Conservation (phyloP, 2,113 vertebrate species). For the Platichthys flesus region DNA sequence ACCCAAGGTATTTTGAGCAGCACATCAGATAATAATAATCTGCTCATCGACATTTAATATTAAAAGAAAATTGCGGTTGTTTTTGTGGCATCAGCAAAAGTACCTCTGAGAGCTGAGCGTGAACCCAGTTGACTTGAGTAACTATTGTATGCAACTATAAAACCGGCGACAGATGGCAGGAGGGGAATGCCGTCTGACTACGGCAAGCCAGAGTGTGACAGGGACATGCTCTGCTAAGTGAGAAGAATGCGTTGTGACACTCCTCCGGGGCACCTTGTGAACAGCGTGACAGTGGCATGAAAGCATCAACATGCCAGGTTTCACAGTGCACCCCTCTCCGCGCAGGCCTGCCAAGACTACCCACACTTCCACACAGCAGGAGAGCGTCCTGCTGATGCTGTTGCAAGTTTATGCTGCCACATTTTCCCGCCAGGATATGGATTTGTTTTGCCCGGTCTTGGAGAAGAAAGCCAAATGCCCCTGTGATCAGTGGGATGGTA, state of each 20-base stretch:
- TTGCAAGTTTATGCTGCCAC: slow-evolving; percentile 27
- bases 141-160: slow-evolving; percentile 42
- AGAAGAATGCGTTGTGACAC: slow-evolving; percentile 73
- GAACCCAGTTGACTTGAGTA: slow-evolving; percentile 46
- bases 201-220: slow-evolving; percentile 70
- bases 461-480: slow-evolving; percentile 4
- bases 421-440: slow-evolving; percentile 48
- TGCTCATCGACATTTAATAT: slow-evolving; percentile 9
- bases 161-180: slow-evolving; percentile 56
- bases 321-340: slow-evolving; percentile 64
- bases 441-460: slow-evolving; percentile 23
- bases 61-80: neutral
- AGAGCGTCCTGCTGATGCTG: slow-evolving; percentile 38
- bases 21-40: slow-evolving; percentile 2
- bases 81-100: slow-evolving; percentile 12
- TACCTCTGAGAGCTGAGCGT: slow-evolving; percentile 16
- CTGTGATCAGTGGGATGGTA: slow-evolving; percentile 27
- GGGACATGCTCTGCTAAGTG: slow-evolving; percentile 66
- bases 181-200: slow-evolving; percentile 71
- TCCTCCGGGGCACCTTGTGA: slow-evolving; percentile 74
- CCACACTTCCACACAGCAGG: slow-evolving; percentile 47
- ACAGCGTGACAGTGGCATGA: slow-evolving; percentile 73
- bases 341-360: slow-evolving; percentile 52
- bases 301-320: slow-evolving; percentile 73
- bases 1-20: neutral